Evolutionary conservation across 2,888 invertebrate species (phyloP), one percentile per base, ranked within the genome.

Genomic region (Hoplodrina blanda): DNA sequence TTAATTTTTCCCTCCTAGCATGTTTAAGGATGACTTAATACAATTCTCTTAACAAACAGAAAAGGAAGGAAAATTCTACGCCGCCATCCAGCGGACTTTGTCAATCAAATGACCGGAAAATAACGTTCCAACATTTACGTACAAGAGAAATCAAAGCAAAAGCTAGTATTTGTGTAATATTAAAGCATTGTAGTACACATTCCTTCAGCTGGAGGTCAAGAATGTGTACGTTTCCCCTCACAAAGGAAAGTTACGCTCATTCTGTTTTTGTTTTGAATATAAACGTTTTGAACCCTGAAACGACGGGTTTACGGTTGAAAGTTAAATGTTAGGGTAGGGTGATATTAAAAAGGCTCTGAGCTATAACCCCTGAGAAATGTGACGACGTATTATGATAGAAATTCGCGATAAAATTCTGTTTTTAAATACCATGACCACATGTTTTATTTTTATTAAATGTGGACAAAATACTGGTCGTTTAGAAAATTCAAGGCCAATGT

Each of bases 191-290:
- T 81, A 78, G 79, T 78, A 68, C 64, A 78, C 78, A 78, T 78
- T 78, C 73, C 67, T 46, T 55, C 25, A 78, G 55, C 61, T 54
- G 54, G 78, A 81, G 78, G 78, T 78, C 78, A 78, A 78, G 82
- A 81, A 78, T 78, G 82, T 78, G 78, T 81, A 78, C 74, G 73
- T 78, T 81, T 78, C 78, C 66, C 66, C 59, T 78, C 78, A 78
- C 78, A 78, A 78, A 81, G 78, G 82, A 81, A 81, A 81, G 82
- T 64, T 72, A 67, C 57, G 63, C 30, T 71, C 53, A 41, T 64
- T 67, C 77, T 62, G 61, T 81, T 78, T 63, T 44, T 63, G 73
- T 78, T 78, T 46, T 54, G 17, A 61, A 63, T 72, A 52, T 8
- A 61, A 80, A 67, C 52, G 61, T 52, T 78, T 67, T 62, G 30